These are phyloP conservation scores for Heterodera carotae DNA, from an alignment of 1,140 invertebrate species.

Conservation along the genomic window DNA sequence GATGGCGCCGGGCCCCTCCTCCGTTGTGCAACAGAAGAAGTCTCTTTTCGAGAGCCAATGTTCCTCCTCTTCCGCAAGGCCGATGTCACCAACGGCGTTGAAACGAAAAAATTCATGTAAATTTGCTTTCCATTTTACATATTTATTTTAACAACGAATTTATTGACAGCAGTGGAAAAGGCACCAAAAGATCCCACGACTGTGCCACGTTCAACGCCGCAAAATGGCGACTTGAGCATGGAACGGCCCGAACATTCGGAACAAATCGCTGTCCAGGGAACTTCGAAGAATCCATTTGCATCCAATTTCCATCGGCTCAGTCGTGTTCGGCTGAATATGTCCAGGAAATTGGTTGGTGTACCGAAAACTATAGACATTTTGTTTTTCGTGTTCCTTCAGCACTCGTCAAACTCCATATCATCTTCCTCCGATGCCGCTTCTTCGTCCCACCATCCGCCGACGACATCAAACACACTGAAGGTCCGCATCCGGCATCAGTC, in stretches of 20 bases:
- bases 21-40: slow-evolving; percentile 16
- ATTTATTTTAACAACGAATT: not conserved
- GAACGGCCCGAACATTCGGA: slow-evolving; percentile 18
- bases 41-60: slow-evolving; percentile 22
- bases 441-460: not conserved
- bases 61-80: slow-evolving; percentile 11
- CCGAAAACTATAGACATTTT: not conserved
- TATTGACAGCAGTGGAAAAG: not conserved
- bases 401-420: not conserved
- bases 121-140: not conserved
- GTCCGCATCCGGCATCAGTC: slow-evolving; percentile 26
- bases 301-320: slow-evolving; percentile 35
- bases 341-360: slow-evolving; percentile 17
- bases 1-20: not conserved
- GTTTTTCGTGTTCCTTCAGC: not conserved
- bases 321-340: slow-evolving; percentile 33
- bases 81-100: slow-evolving; percentile 2
- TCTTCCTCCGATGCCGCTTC: slow-evolving; percentile 8
- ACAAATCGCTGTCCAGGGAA: slow-evolving; percentile 10
- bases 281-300: slow-evolving; percentile 18
- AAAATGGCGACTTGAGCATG: slow-evolving; percentile 3
- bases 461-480: not conserved
- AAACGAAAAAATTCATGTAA: not conserved
- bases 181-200: not conserved
- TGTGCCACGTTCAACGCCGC: not conserved